Base-by-base conservation (phyloP, 2,888 invertebrate genomes). In the Labia minor region DNA sequence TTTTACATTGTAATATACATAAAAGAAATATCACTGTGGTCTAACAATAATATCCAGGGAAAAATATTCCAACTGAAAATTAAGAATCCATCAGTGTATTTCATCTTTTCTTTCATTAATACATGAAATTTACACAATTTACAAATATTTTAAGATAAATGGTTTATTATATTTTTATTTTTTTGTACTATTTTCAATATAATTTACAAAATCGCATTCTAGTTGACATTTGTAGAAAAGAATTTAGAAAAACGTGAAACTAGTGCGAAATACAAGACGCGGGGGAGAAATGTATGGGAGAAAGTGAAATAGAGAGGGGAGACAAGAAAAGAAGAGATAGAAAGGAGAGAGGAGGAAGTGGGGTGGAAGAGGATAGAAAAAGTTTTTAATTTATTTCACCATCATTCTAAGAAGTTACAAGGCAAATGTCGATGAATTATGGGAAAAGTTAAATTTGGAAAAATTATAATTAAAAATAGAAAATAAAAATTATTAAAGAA, bases 111-210 rank as follows among this genome's bases (percentile, higher is more conserved):
- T n/a, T n/a, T n/a, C n/a, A n/a, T n/a, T n/a, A n/a, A n/a, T n/a
- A n/a, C n/a, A n/a, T 49, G 49, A 49, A 49, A 49, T 49, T n/a
- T 49, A 49, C 49, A 49, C 49, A 49, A 49, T 49, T 49, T 49
- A 49, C 49, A 49, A 26, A 26, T 26, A n/a, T n/a, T n/a, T n/a
- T n/a, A n/a, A n/a, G n/a, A n/a, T n/a, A n/a, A n/a, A n/a, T n/a
- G n/a, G n/a, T n/a, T n/a, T n/a, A n/a, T n/a, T n/a, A n/a, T n/a
- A n/a, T n/a, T 33, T 33, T 33, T 33, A 33, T 8, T 33, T 33
- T 8, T 49, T 49, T 49, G 49, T 49, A 49, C 49, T 49, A 49
- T 49, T 49, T 49, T 49, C 49, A 49, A n/a, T 49, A n/a, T 49
- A 49, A n/a, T 49, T 10, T 49, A 49, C 49, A 49, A 3, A 49